Conservation (phyloP, 2,113 vertebrate genomes). For the Edolisoma coerulescens region DNA sequence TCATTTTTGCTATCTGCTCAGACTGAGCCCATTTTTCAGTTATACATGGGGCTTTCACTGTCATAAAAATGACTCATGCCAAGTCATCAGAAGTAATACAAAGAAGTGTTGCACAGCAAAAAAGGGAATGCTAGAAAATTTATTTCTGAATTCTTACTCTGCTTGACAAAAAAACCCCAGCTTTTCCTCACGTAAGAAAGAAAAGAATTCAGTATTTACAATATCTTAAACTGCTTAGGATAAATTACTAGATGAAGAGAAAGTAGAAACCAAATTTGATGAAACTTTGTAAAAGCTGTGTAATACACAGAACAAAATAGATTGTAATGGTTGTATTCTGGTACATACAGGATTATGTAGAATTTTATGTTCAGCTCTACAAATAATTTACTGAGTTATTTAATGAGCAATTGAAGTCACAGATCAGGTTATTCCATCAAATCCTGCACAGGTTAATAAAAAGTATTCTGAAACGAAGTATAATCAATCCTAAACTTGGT, state of each 20-base stretch:
- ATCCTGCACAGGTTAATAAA: not conserved
- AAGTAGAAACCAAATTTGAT: not conserved
- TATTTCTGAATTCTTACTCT: not conserved
- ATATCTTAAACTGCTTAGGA: not conserved
- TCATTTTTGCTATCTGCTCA: not conserved
- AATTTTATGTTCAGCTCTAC: not conserved
- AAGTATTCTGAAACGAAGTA: not conserved
- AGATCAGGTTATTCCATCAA: not conserved
- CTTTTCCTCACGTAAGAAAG: not conserved
- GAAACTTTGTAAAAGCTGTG: not conserved
- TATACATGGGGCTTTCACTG: not conserved
- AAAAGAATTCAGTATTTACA: not conserved
- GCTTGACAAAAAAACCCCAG: not conserved
- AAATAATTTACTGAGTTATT: not conserved
- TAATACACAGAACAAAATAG: not conserved
- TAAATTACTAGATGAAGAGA: not conserved
- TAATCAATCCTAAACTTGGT: not conserved
- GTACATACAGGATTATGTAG: not conserved
- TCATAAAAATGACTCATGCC: not conserved
- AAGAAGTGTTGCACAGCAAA: not conserved
- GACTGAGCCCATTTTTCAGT: not conserved
- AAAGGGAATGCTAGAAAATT: not conserved
- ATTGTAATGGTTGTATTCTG: not conserved
- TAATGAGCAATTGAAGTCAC: not conserved
- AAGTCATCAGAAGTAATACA: not conserved